Evolutionary conservation across 37 sponge, comb jelly and placozoan genomes (phyloP), one percentile per base, ranked within the genome.

Genomic region (Haliclona indistincta): DNA sequence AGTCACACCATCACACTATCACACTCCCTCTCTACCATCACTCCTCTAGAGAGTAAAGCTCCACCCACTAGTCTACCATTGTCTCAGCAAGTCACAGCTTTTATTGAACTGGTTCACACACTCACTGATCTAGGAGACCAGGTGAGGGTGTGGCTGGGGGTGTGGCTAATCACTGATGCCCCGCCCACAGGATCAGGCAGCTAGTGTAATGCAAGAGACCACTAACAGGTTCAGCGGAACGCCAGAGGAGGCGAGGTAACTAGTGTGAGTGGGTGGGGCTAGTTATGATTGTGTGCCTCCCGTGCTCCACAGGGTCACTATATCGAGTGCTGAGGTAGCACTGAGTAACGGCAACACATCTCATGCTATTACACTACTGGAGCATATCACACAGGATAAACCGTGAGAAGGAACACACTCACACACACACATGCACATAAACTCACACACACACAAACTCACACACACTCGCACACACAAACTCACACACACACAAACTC

Each of bases 191-290:
- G 75, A 77, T 39, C 93, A 97, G 61, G 98, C 98, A 49, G 79
- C 84, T 28, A 92, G 89, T 41, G 81, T 89, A 20, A 97, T 97
- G 91, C 84, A 97, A 64, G 98, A 92, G n/a, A 92, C 98, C 34
- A 83, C 89, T 19, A 67, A 78, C 54, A 78, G 85, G 61, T 97
- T 94, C 67, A 49, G 76, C 17, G 93, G 86, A 13, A 94, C 93
- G 23, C 47, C 86, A 6, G 89, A 91, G 25, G 98, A 94, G 71
- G 66, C 81, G 36, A 84, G 88, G 93, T 92, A 43, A 64, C 25
- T 4, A 15, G 60, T 43, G 19, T 0, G 26, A 2, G 28, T 29
- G 17, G 33, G 60, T 25, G 23, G 19, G 25, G 43, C 42, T 17
- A 19, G 44, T 2, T n/a, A n/a, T n/a, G n/a, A n/a, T n/a, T n/a